Percentiles rank a stretch among this genome's conserved stretches.
Evolutionary conservation across 1,140 invertebrate genomes (phyloP).

Genomic region (Tetramorium parvispinum): DNA sequence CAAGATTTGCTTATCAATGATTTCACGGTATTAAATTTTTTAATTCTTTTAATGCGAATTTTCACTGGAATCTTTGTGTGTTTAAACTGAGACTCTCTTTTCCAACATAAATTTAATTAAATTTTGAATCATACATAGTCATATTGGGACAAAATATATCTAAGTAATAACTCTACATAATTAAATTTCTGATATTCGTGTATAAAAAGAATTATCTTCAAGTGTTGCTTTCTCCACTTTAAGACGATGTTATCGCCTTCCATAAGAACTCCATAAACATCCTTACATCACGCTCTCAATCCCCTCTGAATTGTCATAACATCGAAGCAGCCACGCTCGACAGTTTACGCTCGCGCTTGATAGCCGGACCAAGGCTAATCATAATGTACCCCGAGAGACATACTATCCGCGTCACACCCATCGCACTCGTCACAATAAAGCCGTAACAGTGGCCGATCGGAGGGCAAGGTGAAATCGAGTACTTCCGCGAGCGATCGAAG

Average conservation of each 20-base stretch:
- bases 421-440: not conserved
- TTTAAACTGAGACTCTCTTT: not conserved
- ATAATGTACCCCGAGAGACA: not conserved
- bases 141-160: not conserved
- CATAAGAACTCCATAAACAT: not conserved
- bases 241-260: not conserved
- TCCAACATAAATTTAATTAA: not conserved
- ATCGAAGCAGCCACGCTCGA: not conserved
- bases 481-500: slow-evolving; percentile 13
- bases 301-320: not conserved
- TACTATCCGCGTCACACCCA: not conserved
- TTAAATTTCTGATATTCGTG: not conserved
- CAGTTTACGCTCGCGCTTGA: not conserved
- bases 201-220: not conserved
- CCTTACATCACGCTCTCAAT: not conserved
- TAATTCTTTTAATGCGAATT: not conserved
- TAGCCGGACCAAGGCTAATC: not conserved
- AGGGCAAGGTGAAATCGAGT: not conserved
- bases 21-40: not conserved
- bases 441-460: not conserved
- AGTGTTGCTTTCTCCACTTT: not conserved
- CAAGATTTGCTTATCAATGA: not conserved
- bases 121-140: not conserved
- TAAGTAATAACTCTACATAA: not conserved
- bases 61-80: not conserved